These are phyloP conservation scores for Diarsia brunnea DNA, from an alignment of 2,888 invertebrate species.

Conservation along the genomic window DNA sequence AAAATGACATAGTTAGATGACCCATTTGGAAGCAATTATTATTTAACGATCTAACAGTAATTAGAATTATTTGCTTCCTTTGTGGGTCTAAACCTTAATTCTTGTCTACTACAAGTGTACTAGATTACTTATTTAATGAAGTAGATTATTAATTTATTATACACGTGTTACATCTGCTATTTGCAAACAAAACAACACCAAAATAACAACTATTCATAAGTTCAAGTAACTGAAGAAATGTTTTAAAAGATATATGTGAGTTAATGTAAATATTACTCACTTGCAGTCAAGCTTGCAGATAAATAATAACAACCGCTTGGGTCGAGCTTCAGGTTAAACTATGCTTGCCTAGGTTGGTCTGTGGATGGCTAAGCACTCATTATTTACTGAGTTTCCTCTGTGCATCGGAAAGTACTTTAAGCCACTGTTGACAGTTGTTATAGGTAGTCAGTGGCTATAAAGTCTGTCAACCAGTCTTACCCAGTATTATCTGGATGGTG, in stretches of 20 bases:
- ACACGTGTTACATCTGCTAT: neutral
- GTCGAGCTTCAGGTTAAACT: neutral
- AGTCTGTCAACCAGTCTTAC: neutral
- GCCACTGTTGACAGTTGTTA: neutral
- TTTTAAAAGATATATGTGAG: constrained; percentile 29
- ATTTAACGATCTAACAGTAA: constrained; percentile 18
- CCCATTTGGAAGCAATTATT: neutral
- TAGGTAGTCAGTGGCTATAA: neutral
- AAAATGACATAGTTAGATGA: constrained; percentile 4
- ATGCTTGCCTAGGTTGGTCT: neutral
- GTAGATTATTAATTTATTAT: too few relatives aligned
- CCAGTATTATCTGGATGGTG: neutral
- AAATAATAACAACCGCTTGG: neutral
- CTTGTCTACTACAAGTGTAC: too few relatives aligned
- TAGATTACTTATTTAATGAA: too few relatives aligned
- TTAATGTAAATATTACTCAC: constrained; percentile 43
- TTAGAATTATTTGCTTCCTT: constrained; percentile 1
- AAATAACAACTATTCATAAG: constrained; percentile 1
- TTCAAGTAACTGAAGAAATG: constrained; percentile 27
- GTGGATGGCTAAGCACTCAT: neutral
- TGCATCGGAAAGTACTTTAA: neutral
- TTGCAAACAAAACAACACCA: neutral
- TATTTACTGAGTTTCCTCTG: neutral
- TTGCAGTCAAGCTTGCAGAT: neutral
- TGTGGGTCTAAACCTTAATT: too few relatives aligned